These are phyloP conservation scores for Scomber colias DNA, from an alignment of 2,113 vertebrate genomes.

Conservation along the genomic window DNA sequence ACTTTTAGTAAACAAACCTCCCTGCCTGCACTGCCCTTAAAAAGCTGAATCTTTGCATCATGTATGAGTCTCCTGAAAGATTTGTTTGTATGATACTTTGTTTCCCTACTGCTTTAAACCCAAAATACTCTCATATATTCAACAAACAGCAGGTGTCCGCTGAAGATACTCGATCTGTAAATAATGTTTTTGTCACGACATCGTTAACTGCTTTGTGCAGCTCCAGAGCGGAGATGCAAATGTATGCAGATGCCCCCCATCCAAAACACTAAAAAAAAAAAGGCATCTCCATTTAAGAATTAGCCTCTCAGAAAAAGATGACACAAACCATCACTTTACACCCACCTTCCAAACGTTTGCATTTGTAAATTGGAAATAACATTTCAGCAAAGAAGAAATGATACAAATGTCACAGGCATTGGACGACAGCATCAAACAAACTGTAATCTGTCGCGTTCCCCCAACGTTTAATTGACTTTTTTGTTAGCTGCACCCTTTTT, in stretches of 20 bases:
- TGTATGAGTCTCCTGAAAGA: too few relatives aligned
- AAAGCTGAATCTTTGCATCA: too few relatives aligned
- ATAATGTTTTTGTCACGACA: slow-evolving; percentile 37
- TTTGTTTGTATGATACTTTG: slow-evolving; percentile 34
- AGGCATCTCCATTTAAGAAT: not conserved
- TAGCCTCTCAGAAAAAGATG: not conserved
- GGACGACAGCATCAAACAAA: slow-evolving; percentile 26
- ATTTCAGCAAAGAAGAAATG: slow-evolving; percentile 19
- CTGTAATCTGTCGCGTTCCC: slow-evolving; percentile 58
- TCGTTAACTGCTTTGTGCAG: slow-evolving; percentile 22
- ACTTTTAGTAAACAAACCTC: not conserved
- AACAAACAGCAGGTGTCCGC: not conserved
- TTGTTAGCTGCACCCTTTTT: slow-evolving; percentile 42
- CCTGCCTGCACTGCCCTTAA: too few relatives aligned
- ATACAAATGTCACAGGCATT: slow-evolving; percentile 47
- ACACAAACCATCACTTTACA: not conserved
- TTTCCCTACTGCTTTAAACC: slow-evolving; percentile 14
- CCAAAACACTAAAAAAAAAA: not conserved
- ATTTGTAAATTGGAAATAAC: slow-evolving; percentile 53
- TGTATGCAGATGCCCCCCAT: slow-evolving; percentile 13
- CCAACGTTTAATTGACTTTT: slow-evolving; percentile 68
- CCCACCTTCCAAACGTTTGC: slow-evolving; percentile 2
- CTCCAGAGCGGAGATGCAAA: slow-evolving; percentile 22
- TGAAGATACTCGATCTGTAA: slow-evolving; percentile 43
- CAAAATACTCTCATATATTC: too few relatives aligned